A percentile compares a stretch with the other conserved stretches of the same genome.
Conservation (phyloP, 2,888 invertebrate species). For the Lochmaea crataegi region DNA sequence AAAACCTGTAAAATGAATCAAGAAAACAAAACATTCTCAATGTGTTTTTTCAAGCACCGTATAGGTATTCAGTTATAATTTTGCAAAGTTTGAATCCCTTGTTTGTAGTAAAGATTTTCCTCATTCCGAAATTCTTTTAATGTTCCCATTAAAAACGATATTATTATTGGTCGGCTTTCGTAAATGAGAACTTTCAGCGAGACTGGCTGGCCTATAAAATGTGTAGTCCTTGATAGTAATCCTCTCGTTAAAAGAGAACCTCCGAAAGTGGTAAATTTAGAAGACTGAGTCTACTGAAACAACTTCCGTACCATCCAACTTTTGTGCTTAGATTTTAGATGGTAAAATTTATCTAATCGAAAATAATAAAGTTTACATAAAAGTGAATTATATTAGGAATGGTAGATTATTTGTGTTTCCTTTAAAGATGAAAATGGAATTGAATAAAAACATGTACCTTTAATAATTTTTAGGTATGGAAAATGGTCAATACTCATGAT, state of each 20-base stretch:
- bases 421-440: no score
- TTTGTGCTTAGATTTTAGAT: conserved; percentile 29
- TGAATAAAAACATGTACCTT: no score
- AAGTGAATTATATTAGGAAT: conserved; percentile 2
- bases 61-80: no score
- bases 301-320: conserved; percentile 14
- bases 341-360: conserved; percentile 24
- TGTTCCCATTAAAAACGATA: not conserved
- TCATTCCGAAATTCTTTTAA: not conserved
- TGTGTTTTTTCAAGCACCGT: no score
- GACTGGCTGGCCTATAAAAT: not conserved
- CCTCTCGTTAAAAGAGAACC: conserved; percentile 30
- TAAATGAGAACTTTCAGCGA: not conserved
- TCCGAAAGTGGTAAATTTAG: conserved; percentile 25
- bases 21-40: no score
- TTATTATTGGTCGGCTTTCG: not conserved
- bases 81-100: no score
- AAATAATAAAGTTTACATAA: conserved; percentile 26
- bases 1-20: no score
- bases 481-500: no score
- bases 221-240: conserved; percentile 14
- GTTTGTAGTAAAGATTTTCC: not conserved
- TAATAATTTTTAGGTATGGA: no score
- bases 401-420: no score
- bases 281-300: conserved; percentile 19